Conservation (phyloP, 2,888 invertebrate genomes). For the Drosophila nr. medialis region DNA sequence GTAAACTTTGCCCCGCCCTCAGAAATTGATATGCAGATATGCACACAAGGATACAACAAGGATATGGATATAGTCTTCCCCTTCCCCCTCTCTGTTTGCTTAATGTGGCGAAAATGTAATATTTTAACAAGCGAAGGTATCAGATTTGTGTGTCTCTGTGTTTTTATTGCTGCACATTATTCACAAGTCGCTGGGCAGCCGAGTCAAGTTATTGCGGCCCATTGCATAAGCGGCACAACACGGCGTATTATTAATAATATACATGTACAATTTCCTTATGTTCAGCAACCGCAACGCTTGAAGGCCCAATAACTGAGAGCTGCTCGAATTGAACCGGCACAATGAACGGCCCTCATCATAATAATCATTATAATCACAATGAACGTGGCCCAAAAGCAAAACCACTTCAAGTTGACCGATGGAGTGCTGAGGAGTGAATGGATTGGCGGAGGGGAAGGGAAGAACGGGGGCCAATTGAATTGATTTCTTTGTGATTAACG, state of each 20-base stretch:
- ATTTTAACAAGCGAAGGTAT: slow-evolving; percentile 62
- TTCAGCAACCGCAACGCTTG: slow-evolving; percentile 12
- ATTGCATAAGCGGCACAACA: slow-evolving; percentile 54
- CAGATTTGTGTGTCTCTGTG: slow-evolving; percentile 24
- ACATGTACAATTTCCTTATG: slow-evolving; percentile 18
- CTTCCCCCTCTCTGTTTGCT: slow-evolving; percentile 4
- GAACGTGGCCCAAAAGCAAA: slow-evolving; percentile 37
- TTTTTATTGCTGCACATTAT: slow-evolving; percentile 50
- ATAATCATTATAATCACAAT: slow-evolving; percentile 44
- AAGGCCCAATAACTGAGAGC: slow-evolving; percentile 17
- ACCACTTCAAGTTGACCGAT: slow-evolving; percentile 35
- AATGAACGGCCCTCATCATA: slow-evolving; percentile 13
- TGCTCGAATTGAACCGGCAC: slow-evolving; percentile 30
- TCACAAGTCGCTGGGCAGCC: slow-evolving; percentile 51
- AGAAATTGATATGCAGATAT: slow-evolving; percentile 66
- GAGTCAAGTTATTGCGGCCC: slow-evolving; percentile 34
- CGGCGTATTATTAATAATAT: slow-evolving; percentile 64
- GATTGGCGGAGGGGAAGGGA: background rate
- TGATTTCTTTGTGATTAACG: slow-evolving; percentile 4
- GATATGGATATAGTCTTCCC: slow-evolving; percentile 7
- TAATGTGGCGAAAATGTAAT: slow-evolving; percentile 66
- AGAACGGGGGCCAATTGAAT: background rate
- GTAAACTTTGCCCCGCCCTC: slow-evolving; percentile 18
- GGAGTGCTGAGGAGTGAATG: background rate
- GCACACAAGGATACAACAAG: slow-evolving; percentile 23